Evolutionary conservation across 2,888 invertebrate genomes (phyloP).

Genomic region (Gibbula magus): DNA sequence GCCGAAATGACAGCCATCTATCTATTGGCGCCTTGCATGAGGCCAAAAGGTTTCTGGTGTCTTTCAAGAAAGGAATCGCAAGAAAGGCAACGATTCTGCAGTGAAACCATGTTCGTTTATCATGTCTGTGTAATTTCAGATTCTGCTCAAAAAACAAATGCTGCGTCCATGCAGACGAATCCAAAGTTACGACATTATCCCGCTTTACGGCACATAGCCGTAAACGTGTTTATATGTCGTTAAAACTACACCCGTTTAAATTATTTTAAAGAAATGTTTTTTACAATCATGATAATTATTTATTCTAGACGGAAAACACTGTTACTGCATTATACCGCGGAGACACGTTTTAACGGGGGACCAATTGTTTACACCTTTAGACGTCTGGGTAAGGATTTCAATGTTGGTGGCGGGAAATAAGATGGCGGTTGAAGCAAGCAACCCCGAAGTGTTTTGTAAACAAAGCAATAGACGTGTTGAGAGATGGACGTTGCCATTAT

Average conservation of each 20-base stretch:
- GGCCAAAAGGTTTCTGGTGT: not conserved
- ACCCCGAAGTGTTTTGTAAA: not conserved
- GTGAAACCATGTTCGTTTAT: not conserved
- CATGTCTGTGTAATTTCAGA: conserved; percentile 3
- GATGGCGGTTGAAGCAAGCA: not conserved
- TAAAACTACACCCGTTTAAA: too few relatives aligned
- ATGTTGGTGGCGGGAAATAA: conserved; percentile 10
- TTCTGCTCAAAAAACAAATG: not conserved
- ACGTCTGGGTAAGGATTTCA: not conserved
- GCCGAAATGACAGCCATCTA: not conserved
- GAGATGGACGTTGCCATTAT: not conserved
- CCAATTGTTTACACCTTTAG: not conserved
- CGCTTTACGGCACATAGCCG: not conserved
- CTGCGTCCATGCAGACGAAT: not conserved
- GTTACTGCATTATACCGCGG: too few relatives aligned
- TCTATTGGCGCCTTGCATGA: not conserved
- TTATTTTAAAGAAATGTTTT: too few relatives aligned
- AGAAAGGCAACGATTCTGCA: not conserved
- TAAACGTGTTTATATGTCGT: too few relatives aligned
- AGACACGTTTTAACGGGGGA: not conserved
- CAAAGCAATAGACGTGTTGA: not conserved
- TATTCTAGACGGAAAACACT: too few relatives aligned
- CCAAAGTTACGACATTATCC: not conserved
- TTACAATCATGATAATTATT: too few relatives aligned
- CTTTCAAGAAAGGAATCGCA: not conserved